Percentiles rank a stretch among this genome's conserved stretches.
These are phyloP conservation scores for Vulpes lagopus DNA, from an alignment of 2,113 vertebrate species.

Conservation along the genomic window DNA sequence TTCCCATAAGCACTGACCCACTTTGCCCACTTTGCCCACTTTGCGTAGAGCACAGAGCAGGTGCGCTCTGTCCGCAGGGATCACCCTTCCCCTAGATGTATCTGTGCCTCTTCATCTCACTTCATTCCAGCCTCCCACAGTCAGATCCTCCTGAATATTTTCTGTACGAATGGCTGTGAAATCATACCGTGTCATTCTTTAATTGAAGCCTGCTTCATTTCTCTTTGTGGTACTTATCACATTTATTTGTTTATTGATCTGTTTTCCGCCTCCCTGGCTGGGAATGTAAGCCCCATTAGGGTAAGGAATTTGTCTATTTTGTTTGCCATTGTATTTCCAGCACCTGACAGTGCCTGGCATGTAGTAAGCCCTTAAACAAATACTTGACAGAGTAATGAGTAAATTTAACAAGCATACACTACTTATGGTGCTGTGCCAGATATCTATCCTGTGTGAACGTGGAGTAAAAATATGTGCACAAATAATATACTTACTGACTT, in stretches of 20 bases:
- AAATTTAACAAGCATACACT: background rate
- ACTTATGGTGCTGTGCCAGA: background rate
- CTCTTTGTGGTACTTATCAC: background rate
- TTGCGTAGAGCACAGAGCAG: background rate
- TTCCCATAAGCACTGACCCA: background rate
- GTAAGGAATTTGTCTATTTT: background rate
- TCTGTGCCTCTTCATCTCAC: background rate
- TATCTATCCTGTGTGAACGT: background rate
- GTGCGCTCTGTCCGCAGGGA: background rate
- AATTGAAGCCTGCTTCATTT: conserved; percentile 11
- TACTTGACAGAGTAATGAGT: background rate
- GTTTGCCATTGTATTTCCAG: background rate
- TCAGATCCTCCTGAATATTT: background rate
- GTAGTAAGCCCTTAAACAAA: background rate
- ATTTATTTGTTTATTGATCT: background rate
- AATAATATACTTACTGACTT: background rate
- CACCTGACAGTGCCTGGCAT: background rate
- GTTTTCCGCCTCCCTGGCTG: background rate
- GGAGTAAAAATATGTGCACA: background rate
- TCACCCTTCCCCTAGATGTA: background rate
- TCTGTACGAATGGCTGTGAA: background rate
- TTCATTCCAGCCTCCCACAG: background rate
- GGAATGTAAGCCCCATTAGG: background rate
- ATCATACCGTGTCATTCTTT: background rate
- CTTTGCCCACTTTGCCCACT: background rate